Evolutionary conservation across 1,140 invertebrate genomes (phyloP).

Genomic region (Apis florea): DNA sequence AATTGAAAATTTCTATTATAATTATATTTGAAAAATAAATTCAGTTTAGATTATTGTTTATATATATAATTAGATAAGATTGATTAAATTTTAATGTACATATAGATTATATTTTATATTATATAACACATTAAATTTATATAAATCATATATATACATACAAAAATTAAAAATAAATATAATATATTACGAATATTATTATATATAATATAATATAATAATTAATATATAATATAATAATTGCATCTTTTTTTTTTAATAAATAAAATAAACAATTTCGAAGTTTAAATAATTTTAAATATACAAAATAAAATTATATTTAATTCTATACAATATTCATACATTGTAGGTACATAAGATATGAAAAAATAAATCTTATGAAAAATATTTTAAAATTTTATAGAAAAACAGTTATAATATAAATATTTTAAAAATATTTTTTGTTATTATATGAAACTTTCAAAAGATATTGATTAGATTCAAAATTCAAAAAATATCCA

Average conservation of each 20-base stretch:
- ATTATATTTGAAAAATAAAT: neutral
- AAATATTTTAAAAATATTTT: neutral
- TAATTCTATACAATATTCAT: neutral
- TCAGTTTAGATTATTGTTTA: neutral
- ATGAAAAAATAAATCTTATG: constrained; percentile 35
- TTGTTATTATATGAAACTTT: neutral
- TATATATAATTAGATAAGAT: constrained; percentile 5
- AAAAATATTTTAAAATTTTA: constrained; percentile 18
- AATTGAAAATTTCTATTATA: too few species aligned
- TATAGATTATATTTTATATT: neutral
- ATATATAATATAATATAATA: too few species aligned
- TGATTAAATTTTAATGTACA: neutral
- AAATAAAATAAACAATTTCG: constrained; percentile 29
- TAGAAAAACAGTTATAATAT: constrained; percentile 11
- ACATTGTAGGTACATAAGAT: constrained; percentile 6
- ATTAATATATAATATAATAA: too few species aligned
- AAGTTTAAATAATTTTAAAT: neutral
- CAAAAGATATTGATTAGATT: constrained; percentile 22
- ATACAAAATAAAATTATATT: too few species aligned
- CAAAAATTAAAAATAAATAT: constrained; percentile 17
- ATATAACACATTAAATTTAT: neutral
- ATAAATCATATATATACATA: neutral
- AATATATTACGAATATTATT: neutral
- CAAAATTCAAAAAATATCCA: neutral
- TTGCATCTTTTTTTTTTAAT: neutral